A percentile compares a stretch with the other conserved stretches of the same genome.
These are phyloP conservation scores for Vimba vimba DNA, from an alignment of 2,113 vertebrate genomes.

Conservation along the genomic window DNA sequence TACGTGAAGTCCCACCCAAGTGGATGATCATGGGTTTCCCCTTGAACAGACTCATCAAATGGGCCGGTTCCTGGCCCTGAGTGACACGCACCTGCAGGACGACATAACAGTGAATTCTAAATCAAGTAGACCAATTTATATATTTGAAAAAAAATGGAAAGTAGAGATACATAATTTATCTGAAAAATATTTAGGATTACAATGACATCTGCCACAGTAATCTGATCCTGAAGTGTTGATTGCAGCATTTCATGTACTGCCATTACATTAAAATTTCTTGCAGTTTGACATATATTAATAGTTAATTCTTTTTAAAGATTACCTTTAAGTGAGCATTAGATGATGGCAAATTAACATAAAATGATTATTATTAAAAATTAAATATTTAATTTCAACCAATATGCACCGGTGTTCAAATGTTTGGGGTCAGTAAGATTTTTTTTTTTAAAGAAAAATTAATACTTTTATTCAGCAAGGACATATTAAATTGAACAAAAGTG, in stretches of 20 bases:
- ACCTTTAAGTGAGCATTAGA: neutral
- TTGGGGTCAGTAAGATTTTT: neutral
- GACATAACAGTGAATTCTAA: neutral
- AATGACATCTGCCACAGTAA: neutral
- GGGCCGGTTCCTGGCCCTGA: slow-evolving; percentile 77
- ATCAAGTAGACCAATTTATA: neutral
- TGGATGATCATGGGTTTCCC: slow-evolving; percentile 72
- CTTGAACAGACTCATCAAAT: slow-evolving; percentile 78
- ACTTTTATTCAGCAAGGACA: too few relatives aligned
- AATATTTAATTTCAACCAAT: neutral
- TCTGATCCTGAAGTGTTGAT: neutral
- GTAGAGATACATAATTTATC: neutral
- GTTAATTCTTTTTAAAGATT: neutral
- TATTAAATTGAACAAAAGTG: neutral
- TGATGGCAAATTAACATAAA: neutral
- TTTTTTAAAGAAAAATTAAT: neutral
- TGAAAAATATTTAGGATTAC: neutral
- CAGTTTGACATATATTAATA: neutral
- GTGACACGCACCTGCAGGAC: slow-evolving; percentile 75
- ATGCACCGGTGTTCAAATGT: neutral
- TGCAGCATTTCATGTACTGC: neutral
- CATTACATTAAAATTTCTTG: neutral
- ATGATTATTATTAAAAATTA: neutral
- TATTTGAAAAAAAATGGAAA: neutral
- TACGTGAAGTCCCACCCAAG: slow-evolving; percentile 73